Conservation (phyloP, 2,113 vertebrate genomes). For the Austrofundulus limnaeus region DNA sequence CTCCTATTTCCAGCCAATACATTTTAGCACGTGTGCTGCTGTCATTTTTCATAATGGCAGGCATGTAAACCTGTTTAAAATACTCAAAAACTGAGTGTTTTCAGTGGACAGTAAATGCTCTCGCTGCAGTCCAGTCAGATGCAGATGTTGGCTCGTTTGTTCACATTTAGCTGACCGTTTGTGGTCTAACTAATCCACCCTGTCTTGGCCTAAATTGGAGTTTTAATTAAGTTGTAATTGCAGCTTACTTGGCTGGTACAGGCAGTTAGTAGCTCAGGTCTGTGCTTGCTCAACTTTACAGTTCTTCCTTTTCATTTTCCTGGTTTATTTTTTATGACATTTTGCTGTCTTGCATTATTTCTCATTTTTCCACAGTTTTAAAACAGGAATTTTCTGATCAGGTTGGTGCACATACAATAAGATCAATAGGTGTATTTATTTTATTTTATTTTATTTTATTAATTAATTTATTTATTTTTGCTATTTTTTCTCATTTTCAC, state of each 20-base stretch:
- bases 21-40: slow-evolving; percentile 7
- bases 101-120: too few species aligned
- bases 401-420: too few species aligned
- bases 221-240: slow-evolving; percentile 54
- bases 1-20: slow-evolving; percentile 7
- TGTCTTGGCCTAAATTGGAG: slow-evolving; percentile 21
- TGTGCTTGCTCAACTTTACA: slow-evolving; percentile 5
- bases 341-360: not conserved
- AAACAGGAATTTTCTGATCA: too few species aligned
- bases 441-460: too few species aligned
- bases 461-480: too few species aligned
- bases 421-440: too few species aligned
- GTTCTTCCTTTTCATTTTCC: slow-evolving; percentile 10
- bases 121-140: not conserved
- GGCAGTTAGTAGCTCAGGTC: slow-evolving; percentile 6
- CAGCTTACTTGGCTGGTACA: slow-evolving; percentile 10
- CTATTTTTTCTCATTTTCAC: too few species aligned
- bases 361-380: not conserved
- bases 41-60: slow-evolving; percentile 6
- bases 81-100: too few species aligned
- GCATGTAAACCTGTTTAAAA: not conserved
- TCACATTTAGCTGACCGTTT: slow-evolving; percentile 6
- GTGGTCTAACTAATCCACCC: slow-evolving; percentile 16
- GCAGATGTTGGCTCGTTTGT: not conserved
- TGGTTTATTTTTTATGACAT: too few species aligned